phyloP scores from a whole-genome alignment of 2,113 vertebrate genomes.

The Lamprotornis superbus region DNA sequence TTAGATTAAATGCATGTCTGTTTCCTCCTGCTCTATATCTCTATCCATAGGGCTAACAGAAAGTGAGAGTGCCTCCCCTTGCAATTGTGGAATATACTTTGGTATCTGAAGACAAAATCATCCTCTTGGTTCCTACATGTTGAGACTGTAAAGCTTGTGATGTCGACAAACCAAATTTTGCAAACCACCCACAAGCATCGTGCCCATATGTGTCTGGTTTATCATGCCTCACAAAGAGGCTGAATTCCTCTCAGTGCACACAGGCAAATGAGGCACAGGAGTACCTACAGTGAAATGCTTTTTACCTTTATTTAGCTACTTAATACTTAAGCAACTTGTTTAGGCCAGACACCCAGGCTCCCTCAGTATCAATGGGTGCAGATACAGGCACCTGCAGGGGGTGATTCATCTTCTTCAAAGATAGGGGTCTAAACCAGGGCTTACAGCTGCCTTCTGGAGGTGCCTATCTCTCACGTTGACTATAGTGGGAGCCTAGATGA shows the following conservation, averaged over 20 bases:
- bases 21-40: neutral
- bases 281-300: neutral
- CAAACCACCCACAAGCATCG: neutral
- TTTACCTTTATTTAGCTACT: slow-evolving; percentile 13
- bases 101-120: neutral
- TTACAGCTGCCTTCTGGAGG: slow-evolving; percentile 25
- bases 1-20: neutral
- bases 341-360: slow-evolving; percentile 42
- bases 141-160: neutral
- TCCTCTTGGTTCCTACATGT: neutral
- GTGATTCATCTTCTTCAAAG: slow-evolving; percentile 65
- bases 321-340: neutral
- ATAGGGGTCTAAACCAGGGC: neutral
- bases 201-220: neutral
- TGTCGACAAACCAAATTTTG: neutral
- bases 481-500: slow-evolving; percentile 63
- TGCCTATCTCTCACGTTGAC: slow-evolving; percentile 42
- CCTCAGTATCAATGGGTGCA: neutral
- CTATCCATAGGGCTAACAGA: neutral
- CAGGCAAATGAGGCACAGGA: neutral
- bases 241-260: neutral
- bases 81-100: neutral
- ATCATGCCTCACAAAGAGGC: neutral
- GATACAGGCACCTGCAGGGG: slow-evolving; percentile 36
- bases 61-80: neutral